phyloP scores from a whole-genome alignment of 2,888 invertebrate species.

The Zootermopsis nevadensis region DNA sequence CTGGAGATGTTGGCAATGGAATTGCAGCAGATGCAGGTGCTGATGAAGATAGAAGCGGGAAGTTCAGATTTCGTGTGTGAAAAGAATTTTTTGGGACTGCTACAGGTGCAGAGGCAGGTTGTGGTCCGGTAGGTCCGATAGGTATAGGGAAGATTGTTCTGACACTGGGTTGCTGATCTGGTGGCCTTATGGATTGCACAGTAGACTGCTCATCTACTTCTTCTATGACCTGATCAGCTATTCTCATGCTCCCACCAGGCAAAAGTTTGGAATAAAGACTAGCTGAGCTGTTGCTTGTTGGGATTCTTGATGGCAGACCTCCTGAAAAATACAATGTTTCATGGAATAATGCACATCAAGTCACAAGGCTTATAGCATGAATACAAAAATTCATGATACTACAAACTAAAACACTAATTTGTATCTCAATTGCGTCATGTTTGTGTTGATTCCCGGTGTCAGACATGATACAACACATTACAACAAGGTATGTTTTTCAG shows the following conservation, averaged over 20 bases:
- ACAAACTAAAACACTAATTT: no score
- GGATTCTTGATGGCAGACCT: constrained; percentile 1
- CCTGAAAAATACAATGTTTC: not conserved
- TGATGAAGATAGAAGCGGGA: constrained; percentile 52
- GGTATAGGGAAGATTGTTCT: constrained; percentile 55
- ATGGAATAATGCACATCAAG: not conserved
- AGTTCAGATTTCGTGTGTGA: constrained; percentile 26
- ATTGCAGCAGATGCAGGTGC: constrained; percentile 52
- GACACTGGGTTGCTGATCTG: constrained; percentile 53
- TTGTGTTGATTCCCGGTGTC: no score
- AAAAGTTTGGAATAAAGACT: constrained; percentile 53
- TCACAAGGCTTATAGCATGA: no score
- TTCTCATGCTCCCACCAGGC: constrained; percentile 69
- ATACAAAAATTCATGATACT: not conserved
- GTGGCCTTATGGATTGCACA: constrained; percentile 79
- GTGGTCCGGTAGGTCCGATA: constrained; percentile 67
- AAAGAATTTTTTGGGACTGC: constrained; percentile 67
- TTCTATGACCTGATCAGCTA: constrained; percentile 79
- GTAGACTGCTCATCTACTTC: constrained; percentile 82
- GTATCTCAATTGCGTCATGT: no score
- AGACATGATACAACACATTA: no score
- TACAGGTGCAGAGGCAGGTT: constrained; percentile 72
- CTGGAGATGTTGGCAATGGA: constrained; percentile 53
- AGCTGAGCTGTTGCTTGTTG: constrained; percentile 52
- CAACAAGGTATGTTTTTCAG: no score